Conservation (phyloP, 2,797 vertebrate genomes). For the Melanogrammus aeglefinus region DNA sequence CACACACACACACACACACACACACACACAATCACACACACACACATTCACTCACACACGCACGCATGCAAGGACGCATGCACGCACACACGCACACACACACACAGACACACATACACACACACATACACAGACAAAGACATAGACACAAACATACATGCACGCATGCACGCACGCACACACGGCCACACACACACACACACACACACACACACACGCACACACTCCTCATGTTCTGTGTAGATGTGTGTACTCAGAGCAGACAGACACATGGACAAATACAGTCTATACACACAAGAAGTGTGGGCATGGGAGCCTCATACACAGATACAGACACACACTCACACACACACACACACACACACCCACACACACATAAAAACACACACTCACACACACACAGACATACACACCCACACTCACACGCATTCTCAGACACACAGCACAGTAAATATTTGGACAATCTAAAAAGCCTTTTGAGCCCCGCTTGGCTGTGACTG, state of each 20-base stretch:
- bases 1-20: too few relatives aligned
- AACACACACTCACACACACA: neutral
- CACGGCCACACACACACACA: neutral
- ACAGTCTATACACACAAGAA: too few relatives aligned
- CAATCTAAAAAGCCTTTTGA: conserved; percentile 68
- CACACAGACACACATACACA: conserved; percentile 3
- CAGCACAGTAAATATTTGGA: conserved; percentile 72
- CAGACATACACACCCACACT: neutral
- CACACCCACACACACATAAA: neutral
- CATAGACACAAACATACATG: too few relatives aligned
- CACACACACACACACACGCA: neutral
- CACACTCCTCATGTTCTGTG: too few relatives aligned
- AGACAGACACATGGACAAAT: too few relatives aligned
- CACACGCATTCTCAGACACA: conserved; percentile 27
- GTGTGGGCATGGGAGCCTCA: too few relatives aligned
- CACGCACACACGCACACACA: conserved; percentile 11
- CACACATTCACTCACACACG: neutral
- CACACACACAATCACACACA: too few relatives aligned
- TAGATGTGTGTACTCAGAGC: too few relatives aligned
- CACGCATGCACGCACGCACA: too few relatives aligned
- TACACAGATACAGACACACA: neutral
- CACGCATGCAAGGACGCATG: conserved; percentile 16
- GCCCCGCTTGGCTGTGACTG: conserved; percentile 26
- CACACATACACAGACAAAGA: neutral
- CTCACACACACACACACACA: neutral